A percentile compares a stretch with the other conserved stretches of the same genome.
Evolutionary conservation across 1,140 invertebrate species (phyloP).

Genomic region (Oreohelix idahoensis): DNA sequence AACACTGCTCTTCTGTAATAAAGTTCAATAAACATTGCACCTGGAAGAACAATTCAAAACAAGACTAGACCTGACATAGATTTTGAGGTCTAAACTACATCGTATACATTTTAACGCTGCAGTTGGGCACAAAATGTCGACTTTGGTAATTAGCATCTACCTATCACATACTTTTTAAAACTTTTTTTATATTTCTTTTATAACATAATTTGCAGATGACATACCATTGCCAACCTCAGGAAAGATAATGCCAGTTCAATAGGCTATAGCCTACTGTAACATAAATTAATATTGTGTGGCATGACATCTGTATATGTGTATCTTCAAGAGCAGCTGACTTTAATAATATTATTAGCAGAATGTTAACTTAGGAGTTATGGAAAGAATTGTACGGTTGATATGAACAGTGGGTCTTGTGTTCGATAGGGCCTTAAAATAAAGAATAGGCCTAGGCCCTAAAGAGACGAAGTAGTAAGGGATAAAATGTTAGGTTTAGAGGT

Average conservation of each 20-base stretch:
- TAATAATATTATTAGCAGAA: no score
- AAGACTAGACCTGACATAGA: not conserved
- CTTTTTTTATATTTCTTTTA: not conserved
- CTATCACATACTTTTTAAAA: not conserved
- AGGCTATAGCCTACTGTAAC: not conserved
- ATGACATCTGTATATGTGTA: no score
- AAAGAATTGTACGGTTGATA: no score
- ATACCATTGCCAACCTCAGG: not conserved
- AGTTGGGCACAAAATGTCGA: not conserved
- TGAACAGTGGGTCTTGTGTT: no score
- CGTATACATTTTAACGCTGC: not conserved
- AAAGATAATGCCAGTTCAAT: not conserved
- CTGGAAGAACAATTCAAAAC: not conserved
- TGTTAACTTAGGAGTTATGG: no score
- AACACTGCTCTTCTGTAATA: not conserved
- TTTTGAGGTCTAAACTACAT: not conserved
- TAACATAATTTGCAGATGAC: not conserved
- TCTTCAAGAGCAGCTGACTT: no score
- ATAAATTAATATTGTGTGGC: not conserved
- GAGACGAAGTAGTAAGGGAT: no score
- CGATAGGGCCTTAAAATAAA: no score
- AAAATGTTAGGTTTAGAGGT: no score
- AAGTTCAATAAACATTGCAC: not conserved
- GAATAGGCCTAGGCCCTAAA: no score
- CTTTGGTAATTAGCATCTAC: not conserved